Evolutionary conservation across 2,888 invertebrate species (phyloP), one percentile per base, ranked within the genome.

Genomic region (Nycteola revayana): DNA sequence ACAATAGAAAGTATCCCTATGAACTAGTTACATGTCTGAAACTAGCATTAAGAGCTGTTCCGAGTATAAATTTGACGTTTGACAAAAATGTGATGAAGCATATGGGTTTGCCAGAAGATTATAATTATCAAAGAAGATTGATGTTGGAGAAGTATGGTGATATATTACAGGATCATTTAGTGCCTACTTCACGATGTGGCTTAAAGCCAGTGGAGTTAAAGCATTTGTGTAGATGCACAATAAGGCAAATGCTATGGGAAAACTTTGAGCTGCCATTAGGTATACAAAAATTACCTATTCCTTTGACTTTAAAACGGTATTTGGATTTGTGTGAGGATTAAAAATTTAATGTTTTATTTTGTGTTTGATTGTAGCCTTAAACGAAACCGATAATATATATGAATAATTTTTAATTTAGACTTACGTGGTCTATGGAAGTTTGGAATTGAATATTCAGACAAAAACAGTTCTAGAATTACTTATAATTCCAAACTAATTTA

Each of bases 251-350:
- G 34, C 75, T 96, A 28, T 92, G 93, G 85, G 59, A 85, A 20
- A 94, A 93, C 64, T 94, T 93, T 75, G 92, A 93, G 51, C 70
- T 96, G 24, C 96, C 96, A 0, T 90, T 92, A 49, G 95, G 95
- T 7, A 94, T 95, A 47, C 88, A 90, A 49, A 90, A 89, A 9
- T 68, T 96, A 28, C 91, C 92, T 2, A 76, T 95, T 48, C 95
- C 95, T 0, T 75, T 89, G 23, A 79, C 90, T 17, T 70, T 95
- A 42, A 91, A 92, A 59, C 89, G 91, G 53, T 95, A 95, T 78
- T 80, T 95, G 48, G 95, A 95, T 81, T 86, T 95, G 32, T 88
- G 93, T 67, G 91, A 91, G 36, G 94, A 95, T 75, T 93, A 80
- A 90, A 14, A 5, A 3, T 14, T 14, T 14, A 14, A 14, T 3